Evolutionary conservation across 2,888 invertebrate species (phyloP).

Genomic region (Helleia helle): DNA sequence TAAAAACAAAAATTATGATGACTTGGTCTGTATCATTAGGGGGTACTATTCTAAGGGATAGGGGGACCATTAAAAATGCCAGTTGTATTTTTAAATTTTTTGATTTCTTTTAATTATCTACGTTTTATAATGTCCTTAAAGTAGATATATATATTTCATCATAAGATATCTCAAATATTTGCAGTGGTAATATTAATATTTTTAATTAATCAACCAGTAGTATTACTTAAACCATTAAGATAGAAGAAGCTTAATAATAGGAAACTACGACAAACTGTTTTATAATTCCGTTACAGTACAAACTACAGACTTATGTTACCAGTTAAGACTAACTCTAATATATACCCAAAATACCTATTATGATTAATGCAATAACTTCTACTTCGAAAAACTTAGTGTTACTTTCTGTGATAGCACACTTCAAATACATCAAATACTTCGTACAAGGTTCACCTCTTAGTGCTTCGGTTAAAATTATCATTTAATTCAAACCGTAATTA

Average conservation of each 20-base stretch:
- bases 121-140: conserved; percentile 75
- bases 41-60: conserved; percentile 33
- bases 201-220: conserved; percentile 69
- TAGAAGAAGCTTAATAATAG: conserved; percentile 75
- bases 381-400: conserved; percentile 65
- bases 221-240: conserved; percentile 72
- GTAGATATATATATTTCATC: conserved; percentile 75
- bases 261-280: conserved; percentile 72
- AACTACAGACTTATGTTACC: conserved; percentile 73
- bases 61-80: conserved; percentile 67
- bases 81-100: conserved; percentile 63
- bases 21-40: conserved; percentile 22
- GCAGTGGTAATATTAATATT: conserved; percentile 75
- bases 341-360: conserved; percentile 74
- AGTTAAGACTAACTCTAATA: conserved; percentile 73
- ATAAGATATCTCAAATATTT: conserved; percentile 76
- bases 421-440: conserved; percentile 62
- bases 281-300: conserved; percentile 68
- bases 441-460: conserved; percentile 68
- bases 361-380: conserved; percentile 71
- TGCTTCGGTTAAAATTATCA: conserved; percentile 69
- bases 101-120: conserved; percentile 76
- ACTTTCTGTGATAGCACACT: conserved; percentile 60
- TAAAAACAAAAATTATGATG: conserved; percentile 71
- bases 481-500: conserved; percentile 75